Percentiles rank a stretch among this genome's conserved stretches.
Evolutionary conservation across 2,888 invertebrate genomes (phyloP).

Genomic region (Auanema freiburgensis): DNA sequence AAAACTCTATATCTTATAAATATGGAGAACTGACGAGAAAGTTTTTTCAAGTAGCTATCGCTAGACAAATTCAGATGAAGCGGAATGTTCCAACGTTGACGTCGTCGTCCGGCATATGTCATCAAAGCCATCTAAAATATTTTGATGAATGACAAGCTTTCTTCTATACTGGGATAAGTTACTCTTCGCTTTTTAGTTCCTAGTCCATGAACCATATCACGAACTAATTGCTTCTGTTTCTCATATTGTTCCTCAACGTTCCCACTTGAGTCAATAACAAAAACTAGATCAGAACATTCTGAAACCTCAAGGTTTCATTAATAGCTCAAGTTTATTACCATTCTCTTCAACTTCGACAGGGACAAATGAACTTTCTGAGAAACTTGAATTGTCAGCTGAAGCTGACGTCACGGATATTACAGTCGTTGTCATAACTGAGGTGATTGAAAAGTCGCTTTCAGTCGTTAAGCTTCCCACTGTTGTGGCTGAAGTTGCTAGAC

Average conservation of each 20-base stretch:
- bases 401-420: constrained; percentile 1
- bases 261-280: constrained; percentile 43
- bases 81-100: constrained; percentile 40
- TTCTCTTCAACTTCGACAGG: too few species aligned
- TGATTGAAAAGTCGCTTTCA: constrained; percentile 8
- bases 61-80: constrained; percentile 27
- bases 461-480: constrained; percentile 13
- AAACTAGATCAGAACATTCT: constrained; percentile 40
- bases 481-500: constrained; percentile 12
- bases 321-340: neutral
- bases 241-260: constrained; percentile 39
- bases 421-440: constrained; percentile 6
- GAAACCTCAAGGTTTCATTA: constrained; percentile 8
- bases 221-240: constrained; percentile 38
- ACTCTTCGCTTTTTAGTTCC: constrained; percentile 24
- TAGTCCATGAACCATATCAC: constrained; percentile 24
- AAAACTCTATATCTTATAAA: neutral
- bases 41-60: constrained; percentile 27
- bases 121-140: constrained; percentile 33
- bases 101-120: constrained; percentile 35
- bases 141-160: constrained; percentile 1
- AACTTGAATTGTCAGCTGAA: neutral
- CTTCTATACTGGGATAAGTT: constrained; percentile 1
- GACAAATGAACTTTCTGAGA: neutral
- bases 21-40: constrained; percentile 24